These are phyloP conservation scores for Hypocryptadius cinnamomeus DNA, from an alignment of 2,113 vertebrate species.

Conservation along the genomic window DNA sequence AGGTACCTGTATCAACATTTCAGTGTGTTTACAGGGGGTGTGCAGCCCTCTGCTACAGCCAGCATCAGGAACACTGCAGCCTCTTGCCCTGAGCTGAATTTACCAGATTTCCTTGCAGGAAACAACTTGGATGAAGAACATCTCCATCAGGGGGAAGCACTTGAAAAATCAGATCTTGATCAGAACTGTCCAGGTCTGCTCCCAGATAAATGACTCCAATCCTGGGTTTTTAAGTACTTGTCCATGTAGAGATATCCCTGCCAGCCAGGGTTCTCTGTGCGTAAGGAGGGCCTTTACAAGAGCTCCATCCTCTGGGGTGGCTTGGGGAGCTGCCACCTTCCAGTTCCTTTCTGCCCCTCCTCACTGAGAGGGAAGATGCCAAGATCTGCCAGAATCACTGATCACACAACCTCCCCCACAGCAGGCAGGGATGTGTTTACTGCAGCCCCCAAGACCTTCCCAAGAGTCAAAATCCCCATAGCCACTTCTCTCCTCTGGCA, in stretches of 20 bases:
- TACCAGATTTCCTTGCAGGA: background rate
- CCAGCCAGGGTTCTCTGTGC: no score
- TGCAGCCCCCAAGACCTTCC: background rate
- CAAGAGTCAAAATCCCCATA: no score
- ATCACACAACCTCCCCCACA: background rate
- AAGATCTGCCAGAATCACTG: background rate
- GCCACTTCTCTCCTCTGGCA: background rate
- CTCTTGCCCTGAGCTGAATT: background rate
- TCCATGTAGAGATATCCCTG: background rate
- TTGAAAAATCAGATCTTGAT: background rate
- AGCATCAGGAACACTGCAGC: background rate
- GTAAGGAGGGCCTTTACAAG: background rate
- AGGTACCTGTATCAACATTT: background rate
- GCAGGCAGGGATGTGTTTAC: background rate
- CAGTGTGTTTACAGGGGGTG: accelerated
- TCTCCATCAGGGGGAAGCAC: background rate
- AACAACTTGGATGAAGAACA: background rate
- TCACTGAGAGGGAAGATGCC: background rate
- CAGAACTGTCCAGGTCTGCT: background rate
- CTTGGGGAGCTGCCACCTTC: background rate
- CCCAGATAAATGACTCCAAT: background rate
- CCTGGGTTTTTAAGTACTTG: background rate
- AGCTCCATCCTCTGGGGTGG: background rate
- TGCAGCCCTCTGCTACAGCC: background rate
- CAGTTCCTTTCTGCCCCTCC: background rate